Evolutionary conservation across 1,140 invertebrate genomes (phyloP).

Genomic region (Euborellia annulipes): DNA sequence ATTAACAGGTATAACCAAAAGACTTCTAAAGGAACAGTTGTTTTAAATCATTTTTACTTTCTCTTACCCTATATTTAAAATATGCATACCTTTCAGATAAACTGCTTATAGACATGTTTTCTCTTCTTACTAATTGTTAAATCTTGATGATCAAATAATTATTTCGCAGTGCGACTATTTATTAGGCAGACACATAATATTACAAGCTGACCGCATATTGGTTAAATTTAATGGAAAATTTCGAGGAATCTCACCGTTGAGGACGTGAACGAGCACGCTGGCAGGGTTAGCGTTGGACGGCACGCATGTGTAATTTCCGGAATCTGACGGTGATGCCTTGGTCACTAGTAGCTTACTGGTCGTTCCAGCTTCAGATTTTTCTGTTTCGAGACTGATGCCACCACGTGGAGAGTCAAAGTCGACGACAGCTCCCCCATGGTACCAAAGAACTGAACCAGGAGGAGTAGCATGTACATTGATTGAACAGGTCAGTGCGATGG

Average conservation of each 20-base stretch:
- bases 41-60: no score
- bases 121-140: no score
- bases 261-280: slow-evolving; percentile 71
- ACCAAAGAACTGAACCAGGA: slow-evolving; percentile 61
- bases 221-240: neutral
- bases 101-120: no score
- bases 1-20: no score
- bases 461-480: slow-evolving; percentile 75
- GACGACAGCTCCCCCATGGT: slow-evolving; percentile 60
- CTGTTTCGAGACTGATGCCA: slow-evolving; percentile 78
- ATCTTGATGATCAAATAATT: no score
- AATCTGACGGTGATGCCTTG: slow-evolving; percentile 66
- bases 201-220: no score
- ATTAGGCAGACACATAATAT: no score
- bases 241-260: slow-evolving; percentile 53
- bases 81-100: no score
- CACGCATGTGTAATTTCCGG: slow-evolving; percentile 77
- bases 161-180: no score
- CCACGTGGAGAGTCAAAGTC: slow-evolving; percentile 73
- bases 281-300: slow-evolving; percentile 76
- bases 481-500: slow-evolving; percentile 73
- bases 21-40: no score
- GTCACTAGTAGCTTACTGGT: slow-evolving; percentile 78
- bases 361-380: slow-evolving; percentile 73
- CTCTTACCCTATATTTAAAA: no score